Conservation (phyloP, 2,113 vertebrate species). For the Alces alces region DNA sequence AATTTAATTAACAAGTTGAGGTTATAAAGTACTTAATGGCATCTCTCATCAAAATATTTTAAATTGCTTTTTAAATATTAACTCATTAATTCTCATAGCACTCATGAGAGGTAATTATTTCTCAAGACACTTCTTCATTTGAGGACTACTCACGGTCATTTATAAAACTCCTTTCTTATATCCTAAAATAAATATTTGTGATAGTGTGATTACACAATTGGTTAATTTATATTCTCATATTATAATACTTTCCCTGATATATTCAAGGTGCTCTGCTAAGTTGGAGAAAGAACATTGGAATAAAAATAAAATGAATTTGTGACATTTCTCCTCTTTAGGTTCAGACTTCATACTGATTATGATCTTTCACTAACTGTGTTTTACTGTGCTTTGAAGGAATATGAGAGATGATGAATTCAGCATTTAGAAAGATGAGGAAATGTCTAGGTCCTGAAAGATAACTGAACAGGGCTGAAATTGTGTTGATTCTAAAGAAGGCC, state of each 20-base stretch:
- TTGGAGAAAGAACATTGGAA: not conserved
- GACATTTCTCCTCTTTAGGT: not conserved
- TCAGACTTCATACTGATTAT: not conserved
- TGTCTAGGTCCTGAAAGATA: not conserved
- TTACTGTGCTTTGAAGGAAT: not conserved
- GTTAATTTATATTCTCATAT: not conserved
- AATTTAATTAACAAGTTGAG: conserved; percentile 32
- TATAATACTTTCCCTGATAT: not conserved
- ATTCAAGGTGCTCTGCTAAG: not conserved
- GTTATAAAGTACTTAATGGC: not conserved
- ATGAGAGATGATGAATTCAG: not conserved
- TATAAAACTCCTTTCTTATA: not conserved
- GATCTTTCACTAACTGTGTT: not conserved
- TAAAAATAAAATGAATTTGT: not conserved
- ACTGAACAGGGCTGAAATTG: not conserved
- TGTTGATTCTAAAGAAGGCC: not conserved
- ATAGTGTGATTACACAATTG: not conserved
- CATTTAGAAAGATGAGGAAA: not conserved
- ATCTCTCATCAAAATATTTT: conserved; percentile 46
- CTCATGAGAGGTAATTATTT: not conserved
- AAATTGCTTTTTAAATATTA: conserved; percentile 13
- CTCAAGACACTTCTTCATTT: not conserved
- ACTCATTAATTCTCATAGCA: conserved; percentile 27
- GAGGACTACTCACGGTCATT: not conserved
- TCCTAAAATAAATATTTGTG: conserved; percentile 6